These are phyloP conservation scores for Trochalopteron elliotii DNA, from an alignment of 2,113 vertebrate genomes.

Conservation along the genomic window DNA sequence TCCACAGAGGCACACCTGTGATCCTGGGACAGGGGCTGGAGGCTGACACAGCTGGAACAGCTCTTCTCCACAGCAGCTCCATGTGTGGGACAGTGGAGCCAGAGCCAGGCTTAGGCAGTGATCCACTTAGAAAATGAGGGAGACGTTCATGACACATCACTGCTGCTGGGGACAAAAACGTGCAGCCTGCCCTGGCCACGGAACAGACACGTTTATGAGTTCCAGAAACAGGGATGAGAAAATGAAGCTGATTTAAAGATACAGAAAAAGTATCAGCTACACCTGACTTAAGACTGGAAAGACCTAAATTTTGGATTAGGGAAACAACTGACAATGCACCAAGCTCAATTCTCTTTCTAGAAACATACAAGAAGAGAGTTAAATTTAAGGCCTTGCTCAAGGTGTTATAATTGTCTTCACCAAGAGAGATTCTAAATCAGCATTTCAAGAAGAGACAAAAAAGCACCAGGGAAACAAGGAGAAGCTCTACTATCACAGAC, in stretches of 20 bases:
- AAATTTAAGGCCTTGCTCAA: neutral
- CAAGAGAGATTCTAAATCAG: neutral
- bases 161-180: neutral
- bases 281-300: neutral
- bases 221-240: neutral
- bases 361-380: neutral
- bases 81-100: accelerated
- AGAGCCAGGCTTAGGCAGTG: neutral
- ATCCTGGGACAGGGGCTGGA: neutral
- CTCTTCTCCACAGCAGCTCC: neutral
- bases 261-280: neutral
- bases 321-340: neutral
- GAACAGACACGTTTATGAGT: neutral
- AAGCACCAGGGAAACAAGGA: neutral
- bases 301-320: neutral
- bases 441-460: neutral
- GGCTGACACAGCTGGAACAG: neutral
- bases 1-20: neutral
- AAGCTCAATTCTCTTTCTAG: neutral
- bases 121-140: accelerated
- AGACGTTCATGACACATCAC: neutral
- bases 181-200: neutral
- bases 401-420: neutral
- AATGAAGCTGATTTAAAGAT: neutral
- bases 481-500: neutral